Evolutionary conservation across 2,797 vertebrate species (phyloP).

Genomic region (Buceros bicornis): DNA sequence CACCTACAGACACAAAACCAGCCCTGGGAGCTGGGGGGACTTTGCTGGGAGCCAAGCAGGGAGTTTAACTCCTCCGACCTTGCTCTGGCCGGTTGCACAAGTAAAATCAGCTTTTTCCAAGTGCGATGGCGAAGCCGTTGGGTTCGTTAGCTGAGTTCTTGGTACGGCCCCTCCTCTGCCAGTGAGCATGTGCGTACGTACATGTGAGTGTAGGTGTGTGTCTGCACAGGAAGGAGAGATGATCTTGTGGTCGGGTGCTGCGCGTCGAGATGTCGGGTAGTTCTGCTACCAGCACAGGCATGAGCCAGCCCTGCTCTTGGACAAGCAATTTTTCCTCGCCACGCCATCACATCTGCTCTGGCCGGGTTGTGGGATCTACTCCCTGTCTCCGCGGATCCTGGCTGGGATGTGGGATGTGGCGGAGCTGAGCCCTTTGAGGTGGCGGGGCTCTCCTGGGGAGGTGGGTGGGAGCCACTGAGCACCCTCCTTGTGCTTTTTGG

Average conservation of each 20-base stretch:
- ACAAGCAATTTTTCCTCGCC: fast-evolving
- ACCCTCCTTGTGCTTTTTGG: not conserved
- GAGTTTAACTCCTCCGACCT: not conserved
- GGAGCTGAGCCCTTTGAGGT: not conserved
- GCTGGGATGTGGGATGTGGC: not conserved
- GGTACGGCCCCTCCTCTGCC: not conserved
- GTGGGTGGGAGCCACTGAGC: not conserved
- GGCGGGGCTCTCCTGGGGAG: not conserved
- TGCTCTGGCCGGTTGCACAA: not conserved
- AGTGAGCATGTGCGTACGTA: not conserved
- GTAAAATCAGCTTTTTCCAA: too few species aligned
- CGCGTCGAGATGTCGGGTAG: fast-evolving
- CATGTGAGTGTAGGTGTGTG: not conserved
- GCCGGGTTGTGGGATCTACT: not conserved
- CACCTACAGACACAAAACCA: fast-evolving
- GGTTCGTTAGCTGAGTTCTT: not conserved
- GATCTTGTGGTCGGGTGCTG: not conserved
- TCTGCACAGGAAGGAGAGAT: slow-evolving; percentile 54
- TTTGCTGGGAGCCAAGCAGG: fast-evolving
- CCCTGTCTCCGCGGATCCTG: not conserved
- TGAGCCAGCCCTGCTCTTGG: not conserved
- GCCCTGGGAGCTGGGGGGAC: not conserved
- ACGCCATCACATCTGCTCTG: not conserved
- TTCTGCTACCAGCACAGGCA: not conserved
- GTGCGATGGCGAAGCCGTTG: fast-evolving